Base-by-base conservation (phyloP, 2,888 invertebrate species). In the Entomobrya multifasciata region DNA sequence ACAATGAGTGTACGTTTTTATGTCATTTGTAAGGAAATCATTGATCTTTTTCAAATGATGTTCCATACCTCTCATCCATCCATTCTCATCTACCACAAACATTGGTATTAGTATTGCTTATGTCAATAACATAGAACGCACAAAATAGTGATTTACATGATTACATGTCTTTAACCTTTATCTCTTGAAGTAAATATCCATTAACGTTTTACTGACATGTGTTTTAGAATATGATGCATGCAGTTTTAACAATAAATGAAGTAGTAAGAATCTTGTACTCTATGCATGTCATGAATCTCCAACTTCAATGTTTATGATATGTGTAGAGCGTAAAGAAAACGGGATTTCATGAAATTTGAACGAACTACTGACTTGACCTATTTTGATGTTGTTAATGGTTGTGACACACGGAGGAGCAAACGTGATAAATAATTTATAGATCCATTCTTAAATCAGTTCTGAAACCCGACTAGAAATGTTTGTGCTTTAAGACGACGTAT, bases 81-180 rank as follows among this genome's bases (percentile, higher is more conserved):
- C 13, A 0, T 49, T 41, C 11, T 70, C n/a, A 25, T 47, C 5
- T 15, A 70, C 44, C 49, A 49, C 49, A 25, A 70, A 44, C 3
- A n/a, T 10, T 22, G 1, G 22, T n/a, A n/a, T n/a, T n/a, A 47
- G 47, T 47, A 6, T 70, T 2, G 47, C 41, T 10, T 47, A 44
- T 49, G n/a, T 72, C 60, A 82, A 49, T 80, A 80, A 44, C 72
- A 72, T 60, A 44, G 17, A 25, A 72, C 27, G 47, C 11, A 55
- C 44, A 41, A 27, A 47, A 72, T 62, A 72, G 41, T 74, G 44
- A 81, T 70, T 81, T 81, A 20, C n/a, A n/a, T n/a, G n/a, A n/a
- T n/a, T n/a, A n/a, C 70, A 83, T 83, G 84, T 76, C 67, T 55
- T 84, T 77, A 84, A 70, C 84, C 84, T 77, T 78, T 78, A 78